These are phyloP conservation scores for Oscheius sp. DNA, from an alignment of 2,888 invertebrate genomes.

Conservation along the genomic window DNA sequence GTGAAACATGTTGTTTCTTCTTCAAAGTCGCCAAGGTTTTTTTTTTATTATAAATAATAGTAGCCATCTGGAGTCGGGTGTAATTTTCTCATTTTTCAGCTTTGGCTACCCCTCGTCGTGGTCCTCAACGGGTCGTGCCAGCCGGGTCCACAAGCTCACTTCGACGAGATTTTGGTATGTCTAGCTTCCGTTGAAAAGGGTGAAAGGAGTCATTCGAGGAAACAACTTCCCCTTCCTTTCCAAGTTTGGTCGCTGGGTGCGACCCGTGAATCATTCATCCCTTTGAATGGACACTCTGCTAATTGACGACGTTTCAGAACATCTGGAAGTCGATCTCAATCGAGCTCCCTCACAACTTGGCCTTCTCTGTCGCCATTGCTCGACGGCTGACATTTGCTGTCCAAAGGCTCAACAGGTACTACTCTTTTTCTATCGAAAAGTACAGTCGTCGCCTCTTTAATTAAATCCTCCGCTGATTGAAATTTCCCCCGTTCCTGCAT, in stretches of 20 bases:
- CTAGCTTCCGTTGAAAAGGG: not conserved
- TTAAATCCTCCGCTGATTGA: not conserved
- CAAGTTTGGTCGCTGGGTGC: not conserved
- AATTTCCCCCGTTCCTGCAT: too few species aligned
- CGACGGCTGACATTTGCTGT: slow-evolving; percentile 45
- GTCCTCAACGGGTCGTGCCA: slow-evolving; percentile 16
- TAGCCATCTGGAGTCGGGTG: too few species aligned
- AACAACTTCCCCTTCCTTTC: not conserved
- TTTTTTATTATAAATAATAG: too few species aligned
- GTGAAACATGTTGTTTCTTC: too few species aligned
- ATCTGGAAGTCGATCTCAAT: slow-evolving; percentile 18
- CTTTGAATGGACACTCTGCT: not conserved
- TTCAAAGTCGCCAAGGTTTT: too few species aligned
- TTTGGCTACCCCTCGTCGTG: not conserved
- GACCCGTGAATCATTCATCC: not conserved
- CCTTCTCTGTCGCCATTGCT: slow-evolving; percentile 52
- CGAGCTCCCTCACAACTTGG: slow-evolving; percentile 48
- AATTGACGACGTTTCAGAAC: slow-evolving; percentile 4
- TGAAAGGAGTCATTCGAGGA: too few species aligned
- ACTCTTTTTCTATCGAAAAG: not conserved
- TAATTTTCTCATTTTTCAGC: too few species aligned
- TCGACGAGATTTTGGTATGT: slow-evolving; percentile 5
- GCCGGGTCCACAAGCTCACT: not conserved
- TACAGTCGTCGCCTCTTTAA: not conserved
- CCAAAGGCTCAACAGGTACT: slow-evolving; percentile 46